Evolutionary conservation across 2,113 vertebrate genomes (phyloP).

Genomic region (Tachysurus vachellii): DNA sequence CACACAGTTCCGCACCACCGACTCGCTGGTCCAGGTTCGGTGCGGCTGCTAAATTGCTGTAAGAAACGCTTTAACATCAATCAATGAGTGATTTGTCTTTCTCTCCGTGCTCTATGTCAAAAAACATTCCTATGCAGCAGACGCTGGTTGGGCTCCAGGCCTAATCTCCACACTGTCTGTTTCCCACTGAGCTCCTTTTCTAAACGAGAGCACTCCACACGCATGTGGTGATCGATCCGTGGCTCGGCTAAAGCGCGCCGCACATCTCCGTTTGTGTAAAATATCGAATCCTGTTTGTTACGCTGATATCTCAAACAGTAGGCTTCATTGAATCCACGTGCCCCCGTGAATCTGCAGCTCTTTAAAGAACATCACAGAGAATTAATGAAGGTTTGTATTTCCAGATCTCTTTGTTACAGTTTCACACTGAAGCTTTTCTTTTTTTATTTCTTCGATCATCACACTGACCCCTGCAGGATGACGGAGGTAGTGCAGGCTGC

Average conservation of each 20-base stretch:
- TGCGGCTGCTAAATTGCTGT: constrained; percentile 5
- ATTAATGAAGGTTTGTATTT: background rate
- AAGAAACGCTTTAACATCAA: constrained; percentile 13
- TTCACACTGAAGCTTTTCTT: background rate
- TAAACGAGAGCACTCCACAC: background rate
- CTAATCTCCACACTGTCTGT: constrained; percentile 11
- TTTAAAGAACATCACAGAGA: background rate
- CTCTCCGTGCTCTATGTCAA: background rate
- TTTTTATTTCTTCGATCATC: background rate
- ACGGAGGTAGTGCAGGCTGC: background rate
- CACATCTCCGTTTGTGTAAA: constrained; percentile 39
- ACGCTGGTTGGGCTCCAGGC: constrained; percentile 6
- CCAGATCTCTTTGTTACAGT: background rate
- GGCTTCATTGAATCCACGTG: background rate
- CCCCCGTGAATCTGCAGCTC: background rate
- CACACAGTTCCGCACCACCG: background rate
- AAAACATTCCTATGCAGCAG: constrained; percentile 5
- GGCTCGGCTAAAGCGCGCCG: constrained; percentile 47
- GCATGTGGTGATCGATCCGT: constrained; percentile 54
- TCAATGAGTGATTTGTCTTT: constrained; percentile 40
- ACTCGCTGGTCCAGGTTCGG: constrained; percentile 4
- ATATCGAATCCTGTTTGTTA: constrained; percentile 42
- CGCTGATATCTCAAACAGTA: constrained; percentile 21
- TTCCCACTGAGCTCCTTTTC: constrained; percentile 41
- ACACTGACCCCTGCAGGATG: background rate